These are phyloP conservation scores for Pseudochirops corinnae DNA, from an alignment of 2,797 vertebrate species.

Conservation along the genomic window DNA sequence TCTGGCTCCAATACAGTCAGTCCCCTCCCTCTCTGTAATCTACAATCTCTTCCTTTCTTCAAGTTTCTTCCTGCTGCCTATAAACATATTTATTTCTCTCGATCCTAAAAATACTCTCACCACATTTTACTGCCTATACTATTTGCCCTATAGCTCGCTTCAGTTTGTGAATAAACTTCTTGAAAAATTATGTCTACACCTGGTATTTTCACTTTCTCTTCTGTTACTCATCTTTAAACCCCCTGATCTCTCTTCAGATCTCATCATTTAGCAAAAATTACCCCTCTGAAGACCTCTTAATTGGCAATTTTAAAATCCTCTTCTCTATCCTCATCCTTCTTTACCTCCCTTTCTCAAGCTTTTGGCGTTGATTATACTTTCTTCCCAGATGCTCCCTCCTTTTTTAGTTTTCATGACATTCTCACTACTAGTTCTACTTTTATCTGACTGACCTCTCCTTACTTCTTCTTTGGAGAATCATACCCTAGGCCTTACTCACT, in stretches of 20 bases:
- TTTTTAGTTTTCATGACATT: not conserved
- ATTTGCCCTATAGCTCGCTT: not conserved
- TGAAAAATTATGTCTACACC: not conserved
- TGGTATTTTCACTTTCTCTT: not conserved
- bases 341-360: not conserved
- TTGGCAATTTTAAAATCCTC: not conserved
- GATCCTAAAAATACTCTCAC: not conserved
- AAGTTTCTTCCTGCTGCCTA: not conserved
- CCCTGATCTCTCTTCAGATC: not conserved
- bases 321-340: not conserved
- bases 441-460: not conserved
- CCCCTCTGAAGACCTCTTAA: not conserved
- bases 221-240: not conserved
- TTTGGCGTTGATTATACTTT: not conserved
- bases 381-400: not conserved
- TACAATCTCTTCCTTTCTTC: not conserved
- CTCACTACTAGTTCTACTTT: not conserved
- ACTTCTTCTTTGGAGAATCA: not conserved
- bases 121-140: not conserved
- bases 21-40: not conserved
- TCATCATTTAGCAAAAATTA: not conserved
- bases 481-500: not conserved
- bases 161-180: not conserved
- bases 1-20: not conserved
- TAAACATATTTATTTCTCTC: not conserved